Evolutionary conservation across 2,888 invertebrate genomes (phyloP), one percentile per base, ranked within the genome.

Genomic region (Pyrochroa serraticornis): DNA sequence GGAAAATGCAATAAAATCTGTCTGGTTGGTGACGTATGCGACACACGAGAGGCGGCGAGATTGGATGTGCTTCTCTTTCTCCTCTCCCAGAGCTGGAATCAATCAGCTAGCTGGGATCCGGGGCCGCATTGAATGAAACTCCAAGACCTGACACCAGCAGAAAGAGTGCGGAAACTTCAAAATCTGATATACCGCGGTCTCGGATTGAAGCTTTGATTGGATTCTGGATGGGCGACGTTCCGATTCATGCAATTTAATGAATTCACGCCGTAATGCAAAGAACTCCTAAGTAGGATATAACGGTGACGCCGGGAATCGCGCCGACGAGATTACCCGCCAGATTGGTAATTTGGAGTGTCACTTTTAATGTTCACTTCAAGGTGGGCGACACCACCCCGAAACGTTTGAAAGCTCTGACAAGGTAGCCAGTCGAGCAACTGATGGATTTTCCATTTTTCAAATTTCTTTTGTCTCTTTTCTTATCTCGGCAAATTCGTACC

Each of bases 1-100:
- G 71, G 74, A 75, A 76, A 77, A 77, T 75, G 76, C 77, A 77
- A 77, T 77, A 76, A 77, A 77, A 76, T 74, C 75, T 68, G 75
- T 75, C 75, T 72, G 74, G 71, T 73, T 71, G 71, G 75, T 76
- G 77, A 77, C 77, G 76, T 75, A 75, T 75, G 75, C 70, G 75
- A 75, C 74, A 75, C 74, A 75, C 74, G 75, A 75, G 73, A 73
- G 71, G 72, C 74, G 72, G 71, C 70, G 73, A 75, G 72, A 76
- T 75, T 75, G 72, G 73, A 75, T 74, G 72, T 69, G 69, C 67
- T 64, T 68, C 69, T 69, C 67, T 67, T 60, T 62, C 64, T 58
- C 65, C 55, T 48, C 59, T 48, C 56, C 50, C 44, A 44, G 31
- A 37, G 6, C 45, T 14, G 45, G 38, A 57, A 57, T 57, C 57